phyloP scores from a whole-genome alignment of 1,140 invertebrate genomes.

The Nephila pilipes region DNA sequence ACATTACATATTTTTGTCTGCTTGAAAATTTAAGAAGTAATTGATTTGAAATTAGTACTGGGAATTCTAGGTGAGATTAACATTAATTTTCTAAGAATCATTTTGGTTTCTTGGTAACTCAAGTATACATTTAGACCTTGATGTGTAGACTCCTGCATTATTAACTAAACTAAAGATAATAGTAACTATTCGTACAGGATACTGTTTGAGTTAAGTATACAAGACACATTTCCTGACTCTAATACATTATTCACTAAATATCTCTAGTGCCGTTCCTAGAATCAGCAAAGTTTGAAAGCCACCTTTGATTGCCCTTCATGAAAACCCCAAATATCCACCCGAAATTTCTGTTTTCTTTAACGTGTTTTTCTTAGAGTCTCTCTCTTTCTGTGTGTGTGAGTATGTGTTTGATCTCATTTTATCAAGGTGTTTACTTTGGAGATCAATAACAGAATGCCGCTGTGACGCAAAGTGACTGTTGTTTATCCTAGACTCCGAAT shows the following conservation, averaged over 20 bases:
- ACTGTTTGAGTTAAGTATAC: neutral
- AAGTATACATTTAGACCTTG: neutral
- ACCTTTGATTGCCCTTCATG: neutral
- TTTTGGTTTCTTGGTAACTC: neutral
- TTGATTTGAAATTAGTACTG: neutral
- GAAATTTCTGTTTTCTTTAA: neutral
- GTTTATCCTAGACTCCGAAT: neutral
- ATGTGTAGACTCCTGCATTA: neutral
- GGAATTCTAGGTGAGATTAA: neutral
- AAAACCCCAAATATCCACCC: neutral
- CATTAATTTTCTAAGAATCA: neutral
- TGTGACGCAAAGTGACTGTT: neutral
- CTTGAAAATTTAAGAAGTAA: neutral
- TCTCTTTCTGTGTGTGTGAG: too few species aligned
- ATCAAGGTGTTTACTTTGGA: neutral
- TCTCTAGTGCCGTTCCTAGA: neutral
- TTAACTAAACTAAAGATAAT: neutral
- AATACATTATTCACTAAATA: neutral
- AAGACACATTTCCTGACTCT: neutral
- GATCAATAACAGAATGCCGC: neutral
- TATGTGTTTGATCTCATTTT: neutral
- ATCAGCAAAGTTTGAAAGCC: neutral
- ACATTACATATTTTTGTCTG: too few species aligned
- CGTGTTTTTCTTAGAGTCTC: neutral
- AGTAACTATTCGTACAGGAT: neutral